Evolutionary conservation across 1,140 invertebrate species (phyloP).

Genomic region (Ctenoplectra terminalis): DNA sequence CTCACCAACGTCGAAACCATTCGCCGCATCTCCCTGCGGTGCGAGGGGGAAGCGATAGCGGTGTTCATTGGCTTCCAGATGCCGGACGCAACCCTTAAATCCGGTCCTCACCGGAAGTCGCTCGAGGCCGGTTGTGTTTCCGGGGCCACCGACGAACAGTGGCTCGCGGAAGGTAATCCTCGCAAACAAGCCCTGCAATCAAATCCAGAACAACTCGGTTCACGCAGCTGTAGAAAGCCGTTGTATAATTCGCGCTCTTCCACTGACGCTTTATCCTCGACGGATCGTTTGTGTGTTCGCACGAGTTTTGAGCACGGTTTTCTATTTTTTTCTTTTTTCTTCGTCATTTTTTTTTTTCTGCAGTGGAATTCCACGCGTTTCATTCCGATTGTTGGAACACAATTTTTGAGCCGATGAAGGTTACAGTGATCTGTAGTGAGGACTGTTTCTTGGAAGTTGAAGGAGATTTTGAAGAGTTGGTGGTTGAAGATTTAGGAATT

Average conservation of each 20-base stretch:
- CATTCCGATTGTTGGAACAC: not conserved
- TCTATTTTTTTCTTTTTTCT: not conserved
- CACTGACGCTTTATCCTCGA: not conserved
- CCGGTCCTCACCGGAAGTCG: conserved; percentile 90
- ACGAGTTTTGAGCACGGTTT: not conserved
- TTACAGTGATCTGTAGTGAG: no score
- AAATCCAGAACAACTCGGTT: conserved; percentile 58
- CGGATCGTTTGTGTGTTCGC: not conserved
- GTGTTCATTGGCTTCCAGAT: conserved; percentile 94
- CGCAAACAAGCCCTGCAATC: conserved; percentile 94
- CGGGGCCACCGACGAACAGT: conserved; percentile 95
- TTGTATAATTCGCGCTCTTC: conserved; percentile 23
- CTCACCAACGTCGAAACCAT: conserved; percentile 96
- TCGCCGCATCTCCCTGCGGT: conserved; percentile 91
- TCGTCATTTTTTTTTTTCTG: not conserved
- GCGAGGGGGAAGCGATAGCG: conserved; percentile 92
- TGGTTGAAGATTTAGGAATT: no score
- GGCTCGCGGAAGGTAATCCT: conserved; percentile 96
- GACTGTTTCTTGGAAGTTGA: no score
- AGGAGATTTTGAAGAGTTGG: no score
- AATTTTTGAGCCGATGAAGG: not conserved
- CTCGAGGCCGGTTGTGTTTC: conserved; percentile 92
- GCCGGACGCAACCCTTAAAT: conserved; percentile 95
- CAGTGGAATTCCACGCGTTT: not conserved
- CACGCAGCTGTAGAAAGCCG: conserved; percentile 1